Evolutionary conservation across 2,113 vertebrate species (phyloP).

Genomic region (Eubucco bourcierii): DNA sequence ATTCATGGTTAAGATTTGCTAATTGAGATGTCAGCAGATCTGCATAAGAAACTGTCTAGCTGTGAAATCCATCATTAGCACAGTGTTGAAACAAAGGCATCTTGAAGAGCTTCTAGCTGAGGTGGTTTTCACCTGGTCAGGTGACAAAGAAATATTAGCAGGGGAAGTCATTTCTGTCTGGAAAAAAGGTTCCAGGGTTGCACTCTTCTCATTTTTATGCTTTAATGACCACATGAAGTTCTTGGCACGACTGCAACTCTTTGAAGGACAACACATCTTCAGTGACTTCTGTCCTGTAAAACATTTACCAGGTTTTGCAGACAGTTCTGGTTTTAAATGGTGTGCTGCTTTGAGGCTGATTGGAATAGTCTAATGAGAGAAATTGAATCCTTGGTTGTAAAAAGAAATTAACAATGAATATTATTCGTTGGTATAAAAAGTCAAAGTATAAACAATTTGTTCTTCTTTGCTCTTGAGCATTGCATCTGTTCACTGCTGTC

Average conservation of each 20-base stretch:
- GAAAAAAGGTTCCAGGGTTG: background rate
- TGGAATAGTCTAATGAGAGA: too few species aligned
- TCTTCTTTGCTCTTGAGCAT: too few species aligned
- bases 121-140: background rate
- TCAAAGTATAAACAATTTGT: too few species aligned
- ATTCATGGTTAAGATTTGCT: background rate
- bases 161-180: background rate
- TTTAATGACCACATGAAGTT: background rate
- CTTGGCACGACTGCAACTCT: background rate
- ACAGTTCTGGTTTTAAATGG: background rate
- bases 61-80: conserved; percentile 13
- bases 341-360: too few species aligned
- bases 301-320: background rate
- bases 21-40: background rate
- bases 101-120: background rate
- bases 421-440: too few species aligned
- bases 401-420: too few species aligned
- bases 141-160: background rate
- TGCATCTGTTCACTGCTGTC: too few species aligned
- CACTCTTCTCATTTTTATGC: background rate
- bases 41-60: background rate
- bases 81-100: background rate
- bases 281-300: background rate
- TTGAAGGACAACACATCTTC: background rate
- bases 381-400: too few species aligned